phyloP scores from a whole-genome alignment of 1,140 invertebrate species.

The Artemia franciscana region DNA sequence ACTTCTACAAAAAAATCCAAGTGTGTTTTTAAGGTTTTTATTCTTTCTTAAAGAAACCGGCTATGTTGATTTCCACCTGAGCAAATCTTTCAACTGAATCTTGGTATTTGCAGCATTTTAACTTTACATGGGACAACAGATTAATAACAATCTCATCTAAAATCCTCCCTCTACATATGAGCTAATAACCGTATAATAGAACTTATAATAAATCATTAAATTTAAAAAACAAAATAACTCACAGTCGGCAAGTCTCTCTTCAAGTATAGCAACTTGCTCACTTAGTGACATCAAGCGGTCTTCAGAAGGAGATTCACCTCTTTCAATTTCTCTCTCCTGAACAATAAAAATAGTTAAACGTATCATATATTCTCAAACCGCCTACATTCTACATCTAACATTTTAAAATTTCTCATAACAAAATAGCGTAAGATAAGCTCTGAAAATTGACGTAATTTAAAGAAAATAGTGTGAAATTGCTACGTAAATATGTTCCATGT shows the following conservation, averaged over 20 bases:
- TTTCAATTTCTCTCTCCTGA: not conserved
- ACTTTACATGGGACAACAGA: too few species aligned
- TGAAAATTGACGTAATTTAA: not conserved
- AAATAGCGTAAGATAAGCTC: not conserved
- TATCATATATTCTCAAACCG: not conserved
- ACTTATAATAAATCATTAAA: not conserved
- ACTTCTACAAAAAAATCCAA: too few species aligned
- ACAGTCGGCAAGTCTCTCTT: constrained; percentile 9
- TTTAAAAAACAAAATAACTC: constrained; percentile 2
- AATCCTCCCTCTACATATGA: too few species aligned
- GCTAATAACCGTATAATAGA: too few species aligned
- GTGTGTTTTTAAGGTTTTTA: too few species aligned
- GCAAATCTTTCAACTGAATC: too few species aligned
- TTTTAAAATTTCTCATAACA: not conserved
- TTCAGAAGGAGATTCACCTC: not conserved
- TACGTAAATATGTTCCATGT: not conserved
- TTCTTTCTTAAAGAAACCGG: too few species aligned
- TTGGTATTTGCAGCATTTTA: too few species aligned
- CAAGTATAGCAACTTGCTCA: constrained; percentile 5
- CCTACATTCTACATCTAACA: not conserved
- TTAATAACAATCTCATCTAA: too few species aligned
- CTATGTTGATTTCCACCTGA: too few species aligned
- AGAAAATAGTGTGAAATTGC: not conserved
- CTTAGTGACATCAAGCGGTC: constrained; percentile 3
- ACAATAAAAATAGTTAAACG: not conserved